Evolutionary conservation across 2,113 vertebrate species (phyloP).

Genomic region (Rhegmatorhina hoffmannsi): DNA sequence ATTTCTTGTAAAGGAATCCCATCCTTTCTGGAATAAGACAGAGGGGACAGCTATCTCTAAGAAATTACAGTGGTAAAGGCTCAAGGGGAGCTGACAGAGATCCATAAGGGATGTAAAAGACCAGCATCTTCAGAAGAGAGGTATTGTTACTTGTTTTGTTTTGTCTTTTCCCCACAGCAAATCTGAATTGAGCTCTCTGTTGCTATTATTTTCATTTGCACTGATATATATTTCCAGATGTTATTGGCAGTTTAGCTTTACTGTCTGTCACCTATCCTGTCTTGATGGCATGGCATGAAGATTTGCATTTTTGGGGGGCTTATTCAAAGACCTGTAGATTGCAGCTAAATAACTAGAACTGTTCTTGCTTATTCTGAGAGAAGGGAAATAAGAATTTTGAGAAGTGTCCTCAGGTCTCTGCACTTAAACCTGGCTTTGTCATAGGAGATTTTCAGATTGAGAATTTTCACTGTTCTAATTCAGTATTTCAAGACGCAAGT

Average conservation of each 20-base stretch:
- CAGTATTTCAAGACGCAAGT: slow-evolving; percentile 5
- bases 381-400: not conserved
- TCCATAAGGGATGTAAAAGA: not conserved
- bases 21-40: not conserved
- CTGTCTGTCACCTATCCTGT: not conserved
- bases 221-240: not conserved
- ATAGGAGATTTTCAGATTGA: not conserved
- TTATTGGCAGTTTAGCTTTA: not conserved
- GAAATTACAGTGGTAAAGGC: not conserved
- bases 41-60: not conserved
- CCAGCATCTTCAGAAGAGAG: not conserved
- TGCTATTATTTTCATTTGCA: not conserved
- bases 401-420: not conserved
- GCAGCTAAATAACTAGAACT: not conserved
- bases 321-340: not conserved
- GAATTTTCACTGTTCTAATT: not conserved
- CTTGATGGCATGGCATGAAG: not conserved
- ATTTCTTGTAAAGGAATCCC: not conserved
- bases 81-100: not conserved
- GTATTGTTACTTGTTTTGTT: not conserved
- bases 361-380: not conserved
- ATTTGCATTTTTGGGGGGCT: not conserved
- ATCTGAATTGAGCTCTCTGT: not conserved
- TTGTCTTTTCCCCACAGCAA: not conserved
- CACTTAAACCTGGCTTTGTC: not conserved